Evolutionary conservation across 1,140 invertebrate genomes (phyloP), one percentile per base, ranked within the genome.

Genomic region (Augochlora pura): DNA sequence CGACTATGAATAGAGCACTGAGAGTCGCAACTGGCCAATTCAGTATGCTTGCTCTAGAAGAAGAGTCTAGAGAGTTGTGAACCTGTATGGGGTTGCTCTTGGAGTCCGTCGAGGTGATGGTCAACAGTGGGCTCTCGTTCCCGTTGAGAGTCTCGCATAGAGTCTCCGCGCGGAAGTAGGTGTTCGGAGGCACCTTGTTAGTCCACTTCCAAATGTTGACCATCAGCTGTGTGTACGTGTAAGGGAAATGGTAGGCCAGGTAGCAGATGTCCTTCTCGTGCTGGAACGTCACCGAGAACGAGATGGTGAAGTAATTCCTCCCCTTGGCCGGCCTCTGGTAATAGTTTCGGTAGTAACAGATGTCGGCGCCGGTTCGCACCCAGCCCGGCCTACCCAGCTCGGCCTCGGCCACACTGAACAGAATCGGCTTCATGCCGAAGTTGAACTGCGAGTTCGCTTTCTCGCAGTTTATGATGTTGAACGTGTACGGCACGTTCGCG

Each of bases 381-480:
- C 98, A 98, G 42, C 95, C 95, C 63, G 94, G 92, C 84, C 94
- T 93, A 60, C 96, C 96, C 49, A 94, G 85, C 63, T 95, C 91
- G 2, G 96, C 95, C 83, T 97, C 96, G 69, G 92, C 94, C 8
- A 97, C 96, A 39, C 97, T 98, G 92, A 96, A 98, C 88, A 98
- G 91, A n/a, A 98, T 95, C 46, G 98, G 98, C 89, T 97, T 97
- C 97, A 98, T 98, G 18, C 97, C 97, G 91, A 96, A 96, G 91
- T 98, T 98, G 90, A 98, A 98, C 92, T 98, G 97, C 80, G 97
- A 98, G 91, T 97, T 97, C 23, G 95, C 94, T 91, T 98, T 98
- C 88, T 98, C 96, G 93, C 97, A 97, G 92, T 99, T 98, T 65
- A 98, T 95, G 57, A 99, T 97, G 91, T 98, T 98, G 92, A 99